These are phyloP conservation scores for Hycleus phaleratus DNA, from an alignment of 1,140 invertebrate genomes.

Conservation along the genomic window DNA sequence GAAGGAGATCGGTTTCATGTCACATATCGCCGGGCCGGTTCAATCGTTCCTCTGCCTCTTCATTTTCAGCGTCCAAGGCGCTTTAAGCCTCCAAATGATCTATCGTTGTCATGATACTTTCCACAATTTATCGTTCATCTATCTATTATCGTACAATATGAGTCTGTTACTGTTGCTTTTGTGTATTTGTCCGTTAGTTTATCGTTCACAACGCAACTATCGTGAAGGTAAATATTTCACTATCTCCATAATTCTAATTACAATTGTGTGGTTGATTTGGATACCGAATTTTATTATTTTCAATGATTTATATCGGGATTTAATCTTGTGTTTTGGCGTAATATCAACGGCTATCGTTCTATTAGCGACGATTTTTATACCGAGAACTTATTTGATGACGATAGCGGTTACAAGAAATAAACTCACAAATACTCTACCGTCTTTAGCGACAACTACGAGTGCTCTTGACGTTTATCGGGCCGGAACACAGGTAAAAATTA, in stretches of 20 bases:
- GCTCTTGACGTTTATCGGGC: constrained; percentile 35
- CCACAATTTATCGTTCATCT: constrained; percentile 40
- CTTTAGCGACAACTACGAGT: constrained; percentile 33
- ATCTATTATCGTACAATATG: constrained; percentile 47
- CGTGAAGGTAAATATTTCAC: constrained; percentile 50
- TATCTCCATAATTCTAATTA: constrained; percentile 41
- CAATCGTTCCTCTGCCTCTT: constrained; percentile 50
- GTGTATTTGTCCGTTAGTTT: constrained; percentile 47
- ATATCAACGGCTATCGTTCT: constrained; percentile 48
- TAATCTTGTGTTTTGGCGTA: constrained; percentile 50
- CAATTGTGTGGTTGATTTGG: constrained; percentile 48
- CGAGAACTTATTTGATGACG: constrained; percentile 53
- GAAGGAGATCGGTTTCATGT: constrained; percentile 50
- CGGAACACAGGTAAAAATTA: constrained; percentile 25
- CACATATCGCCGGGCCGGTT: constrained; percentile 52
- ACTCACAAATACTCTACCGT: constrained; percentile 44
- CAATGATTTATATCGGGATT: constrained; percentile 46
- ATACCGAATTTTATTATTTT: constrained; percentile 43
- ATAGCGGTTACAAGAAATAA: constrained; percentile 47
- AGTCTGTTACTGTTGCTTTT: constrained; percentile 47
- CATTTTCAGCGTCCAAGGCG: constrained; percentile 48
- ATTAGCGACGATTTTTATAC: constrained; percentile 50
- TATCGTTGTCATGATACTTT: constrained; percentile 42
- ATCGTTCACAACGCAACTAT: constrained; percentile 54
- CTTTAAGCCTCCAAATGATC: constrained; percentile 44